A percentile compares a stretch with the other conserved stretches of the same genome.
Evolutionary conservation across 1,140 invertebrate species (phyloP).

Genomic region (Acromyrmex heyeri): DNA sequence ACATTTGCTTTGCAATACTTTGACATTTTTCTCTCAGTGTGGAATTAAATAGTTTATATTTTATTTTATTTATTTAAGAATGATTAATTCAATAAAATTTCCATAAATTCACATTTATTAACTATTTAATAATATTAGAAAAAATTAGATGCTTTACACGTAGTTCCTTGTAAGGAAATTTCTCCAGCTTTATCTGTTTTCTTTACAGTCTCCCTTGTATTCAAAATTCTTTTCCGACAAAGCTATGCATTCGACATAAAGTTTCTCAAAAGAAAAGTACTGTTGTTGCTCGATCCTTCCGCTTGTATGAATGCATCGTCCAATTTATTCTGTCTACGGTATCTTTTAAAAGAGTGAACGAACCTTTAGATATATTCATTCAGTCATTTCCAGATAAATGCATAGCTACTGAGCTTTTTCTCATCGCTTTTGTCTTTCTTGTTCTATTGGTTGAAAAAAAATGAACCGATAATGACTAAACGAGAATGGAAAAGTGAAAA

Average conservation of each 20-base stretch:
- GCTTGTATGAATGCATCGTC: background rate
- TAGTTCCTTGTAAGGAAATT: background rate
- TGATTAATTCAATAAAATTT: background rate
- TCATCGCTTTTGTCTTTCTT: background rate
- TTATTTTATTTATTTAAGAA: background rate
- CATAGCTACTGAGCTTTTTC: background rate
- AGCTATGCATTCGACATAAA: background rate
- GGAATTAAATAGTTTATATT: background rate
- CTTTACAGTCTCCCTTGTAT: background rate
- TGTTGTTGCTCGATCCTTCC: background rate
- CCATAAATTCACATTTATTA: background rate
- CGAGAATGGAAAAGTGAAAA: background rate
- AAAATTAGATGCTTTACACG: background rate
- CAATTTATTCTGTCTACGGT: constrained; percentile 28
- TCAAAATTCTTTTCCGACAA: background rate
- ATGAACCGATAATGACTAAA: constrained; percentile 57
- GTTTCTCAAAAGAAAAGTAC: background rate
- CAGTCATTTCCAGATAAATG: constrained; percentile 30
- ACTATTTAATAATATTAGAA: background rate
- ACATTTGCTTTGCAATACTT: too few relatives aligned
- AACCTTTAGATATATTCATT: constrained; percentile 6
- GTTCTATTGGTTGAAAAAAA: background rate
- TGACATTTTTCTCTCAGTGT: too few relatives aligned
- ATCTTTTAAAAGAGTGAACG: background rate
- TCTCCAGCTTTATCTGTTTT: background rate